These are phyloP conservation scores for Trinorchestia longiramus DNA, from an alignment of 1,140 invertebrate species.

Conservation along the genomic window DNA sequence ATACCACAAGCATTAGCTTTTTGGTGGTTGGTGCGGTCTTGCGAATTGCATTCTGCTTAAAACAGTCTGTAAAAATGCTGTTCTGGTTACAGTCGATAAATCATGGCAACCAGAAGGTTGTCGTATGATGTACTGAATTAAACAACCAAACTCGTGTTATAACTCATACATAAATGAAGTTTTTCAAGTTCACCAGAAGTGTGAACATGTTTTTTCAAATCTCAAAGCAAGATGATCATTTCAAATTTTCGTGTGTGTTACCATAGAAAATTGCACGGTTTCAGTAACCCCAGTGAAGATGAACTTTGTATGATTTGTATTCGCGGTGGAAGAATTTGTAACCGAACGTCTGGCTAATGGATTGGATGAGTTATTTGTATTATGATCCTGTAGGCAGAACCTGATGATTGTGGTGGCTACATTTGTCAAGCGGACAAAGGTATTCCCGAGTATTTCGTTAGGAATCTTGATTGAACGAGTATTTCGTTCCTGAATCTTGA, in stretches of 20 bases:
- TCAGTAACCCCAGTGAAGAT: neutral
- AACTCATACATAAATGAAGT: neutral
- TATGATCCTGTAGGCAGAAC: neutral
- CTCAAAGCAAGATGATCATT: neutral
- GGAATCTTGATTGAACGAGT: neutral
- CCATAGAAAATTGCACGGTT: neutral
- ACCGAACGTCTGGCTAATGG: neutral
- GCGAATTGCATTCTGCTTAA: too few relatives aligned
- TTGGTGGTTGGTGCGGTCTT: too few relatives aligned
- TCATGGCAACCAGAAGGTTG: too few relatives aligned
- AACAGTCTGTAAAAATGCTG: too few relatives aligned
- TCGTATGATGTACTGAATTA: too few relatives aligned
- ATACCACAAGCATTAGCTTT: too few relatives aligned
- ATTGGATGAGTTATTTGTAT: neutral
- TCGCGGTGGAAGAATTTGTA: neutral
- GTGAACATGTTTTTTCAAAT: neutral
- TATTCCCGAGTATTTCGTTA: neutral
- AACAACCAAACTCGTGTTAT: too few relatives aligned
- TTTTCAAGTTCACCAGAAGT: neutral
- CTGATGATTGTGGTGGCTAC: neutral
- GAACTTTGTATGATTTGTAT: neutral
- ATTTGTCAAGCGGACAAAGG: neutral
- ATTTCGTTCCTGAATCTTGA: too few relatives aligned
- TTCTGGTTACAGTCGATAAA: too few relatives aligned
- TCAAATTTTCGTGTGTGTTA: neutral